Evolutionary conservation across 2,888 invertebrate genomes (phyloP).

Genomic region (Sinohyriopsis cumingii): DNA sequence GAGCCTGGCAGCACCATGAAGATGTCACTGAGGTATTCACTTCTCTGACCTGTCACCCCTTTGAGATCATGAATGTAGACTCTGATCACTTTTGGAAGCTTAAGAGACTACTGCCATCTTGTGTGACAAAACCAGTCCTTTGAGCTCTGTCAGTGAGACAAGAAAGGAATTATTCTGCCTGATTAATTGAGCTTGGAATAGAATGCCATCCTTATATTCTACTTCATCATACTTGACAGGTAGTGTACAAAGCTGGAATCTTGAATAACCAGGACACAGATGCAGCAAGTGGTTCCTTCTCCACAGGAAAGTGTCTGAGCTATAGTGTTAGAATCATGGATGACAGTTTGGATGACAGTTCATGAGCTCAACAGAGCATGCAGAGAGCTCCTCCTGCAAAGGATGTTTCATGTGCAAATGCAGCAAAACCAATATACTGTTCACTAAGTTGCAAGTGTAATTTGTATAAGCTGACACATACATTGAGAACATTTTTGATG

Average conservation of each 20-base stretch:
- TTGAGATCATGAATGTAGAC: background rate
- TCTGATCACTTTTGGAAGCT: background rate
- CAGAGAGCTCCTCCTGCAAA: too few species aligned
- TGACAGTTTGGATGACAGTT: background rate
- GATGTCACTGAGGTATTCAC: slow-evolving; percentile 1
- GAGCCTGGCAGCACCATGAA: background rate
- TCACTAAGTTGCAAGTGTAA: too few species aligned
- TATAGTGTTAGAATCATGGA: background rate
- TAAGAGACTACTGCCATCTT: background rate
- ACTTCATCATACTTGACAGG: background rate
- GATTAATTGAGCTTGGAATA: background rate
- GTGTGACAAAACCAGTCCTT: background rate
- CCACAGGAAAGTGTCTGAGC: background rate
- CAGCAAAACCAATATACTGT: too few species aligned
- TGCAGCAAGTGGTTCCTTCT: background rate
- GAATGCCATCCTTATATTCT: background rate
- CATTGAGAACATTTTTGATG: too few species aligned
- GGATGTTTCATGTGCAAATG: too few species aligned
- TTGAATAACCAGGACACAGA: background rate
- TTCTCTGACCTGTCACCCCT: background rate
- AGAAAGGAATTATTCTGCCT: background rate
- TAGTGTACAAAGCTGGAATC: background rate
- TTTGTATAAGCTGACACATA: too few species aligned
- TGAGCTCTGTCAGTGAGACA: background rate
- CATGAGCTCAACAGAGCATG: too few species aligned